Evolutionary conservation across 1,140 invertebrate genomes (phyloP).

Genomic region (Adelges cooleyi): DNA sequence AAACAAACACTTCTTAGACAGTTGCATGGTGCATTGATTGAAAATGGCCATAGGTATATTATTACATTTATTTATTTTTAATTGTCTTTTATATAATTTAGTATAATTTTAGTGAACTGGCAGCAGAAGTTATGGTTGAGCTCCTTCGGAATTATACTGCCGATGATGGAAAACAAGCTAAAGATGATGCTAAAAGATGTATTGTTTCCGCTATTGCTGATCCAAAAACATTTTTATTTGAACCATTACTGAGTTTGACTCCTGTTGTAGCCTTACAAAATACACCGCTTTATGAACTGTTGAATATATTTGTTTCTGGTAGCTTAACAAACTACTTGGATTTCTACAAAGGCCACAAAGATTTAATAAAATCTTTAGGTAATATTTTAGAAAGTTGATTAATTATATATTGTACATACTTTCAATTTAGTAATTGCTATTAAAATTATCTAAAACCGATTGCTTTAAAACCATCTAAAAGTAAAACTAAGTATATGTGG

Average conservation of each 20-base stretch:
- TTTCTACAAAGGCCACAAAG: constrained; percentile 87
- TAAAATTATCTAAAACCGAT: too few species aligned
- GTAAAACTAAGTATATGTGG: too few species aligned
- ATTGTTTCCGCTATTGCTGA: constrained; percentile 90
- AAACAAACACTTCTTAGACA: constrained; percentile 83
- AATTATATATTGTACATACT: too few species aligned
- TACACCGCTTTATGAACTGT: constrained; percentile 85
- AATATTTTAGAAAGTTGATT: constrained; percentile 34
- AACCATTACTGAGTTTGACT: constrained; percentile 83
- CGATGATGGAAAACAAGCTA: constrained; percentile 89
- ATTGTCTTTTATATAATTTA: background rate
- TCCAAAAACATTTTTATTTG: constrained; percentile 86
- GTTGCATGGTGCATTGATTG: constrained; percentile 74
- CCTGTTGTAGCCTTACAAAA: constrained; percentile 92
- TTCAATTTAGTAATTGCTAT: too few species aligned
- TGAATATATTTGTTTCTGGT: constrained; percentile 92
- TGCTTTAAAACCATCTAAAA: too few species aligned
- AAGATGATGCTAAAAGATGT: constrained; percentile 92
- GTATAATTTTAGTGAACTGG: constrained; percentile 59
- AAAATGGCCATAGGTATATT: constrained; percentile 52
- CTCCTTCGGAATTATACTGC: constrained; percentile 88
- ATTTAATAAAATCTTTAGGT: constrained; percentile 82
- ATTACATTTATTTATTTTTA: background rate
- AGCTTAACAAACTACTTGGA: constrained; percentile 78
- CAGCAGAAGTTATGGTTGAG: constrained; percentile 93